Evolutionary conservation across 2,797 vertebrate species (phyloP), one percentile per base, ranked within the genome.

Genomic region (Paedocypris micromegethes): DNA sequence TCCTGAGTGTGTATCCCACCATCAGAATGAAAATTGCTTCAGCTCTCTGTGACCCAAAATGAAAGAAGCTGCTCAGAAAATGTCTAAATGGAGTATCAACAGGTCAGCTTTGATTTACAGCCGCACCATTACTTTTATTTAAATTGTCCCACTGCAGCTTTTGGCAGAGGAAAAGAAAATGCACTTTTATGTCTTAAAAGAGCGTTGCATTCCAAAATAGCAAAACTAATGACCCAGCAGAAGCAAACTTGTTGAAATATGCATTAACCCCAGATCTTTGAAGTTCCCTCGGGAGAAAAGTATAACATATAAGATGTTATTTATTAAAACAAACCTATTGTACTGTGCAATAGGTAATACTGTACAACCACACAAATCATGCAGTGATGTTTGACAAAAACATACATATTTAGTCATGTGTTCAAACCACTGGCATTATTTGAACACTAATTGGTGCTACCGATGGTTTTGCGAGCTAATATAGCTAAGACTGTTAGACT

Each of bases 141-240:
- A 43, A 56, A 56, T 53, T 38, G 40, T 51, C 41, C 23, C 37
- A 48, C 40, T 44, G 5, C 9, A 47, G 49, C 8, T 23, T 46
- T 51, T 8, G 2, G 53, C 9, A 42, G 54, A 43, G 52, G 5
- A 37, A 61, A 54, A 44, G n/a, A 38, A 2, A 4, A 44, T 58
- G 48, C 23, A 40, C 37, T 37, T 51, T 23, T 83, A 77, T 78
- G 75, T 58, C 83, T 83, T 77, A 83, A 76, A 72, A 72, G 57
- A 75, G 66, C 75, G 57, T 57, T 74, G 75, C 75, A 80, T 66
- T 68, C 74, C 39, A 58, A 60, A 48, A 44, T 0, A 68, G 66
- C 64, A 9, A 63, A 54, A 38, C 70, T 81, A 85, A 85, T 84
- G 77, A 82, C 72, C 72, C 81, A 76, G 67, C 81, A 65, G 78